A percentile compares a stretch with the other conserved stretches of the same genome.
Conservation (phyloP, 1,140 invertebrate genomes). For the Phenacoccus solenopsis region DNA sequence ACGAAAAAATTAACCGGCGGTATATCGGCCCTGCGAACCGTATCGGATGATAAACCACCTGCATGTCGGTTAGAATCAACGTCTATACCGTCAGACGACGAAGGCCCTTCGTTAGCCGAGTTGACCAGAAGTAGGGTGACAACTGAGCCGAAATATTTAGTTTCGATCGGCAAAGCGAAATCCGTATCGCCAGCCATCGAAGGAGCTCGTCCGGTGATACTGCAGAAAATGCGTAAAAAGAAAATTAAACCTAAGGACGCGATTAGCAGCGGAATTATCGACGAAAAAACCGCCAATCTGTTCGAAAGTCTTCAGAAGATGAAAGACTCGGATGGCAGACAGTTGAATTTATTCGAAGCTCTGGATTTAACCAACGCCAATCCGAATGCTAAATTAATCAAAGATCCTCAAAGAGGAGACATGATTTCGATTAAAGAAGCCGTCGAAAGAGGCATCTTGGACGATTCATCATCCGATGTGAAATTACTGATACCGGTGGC, state of each 20-base stretch:
- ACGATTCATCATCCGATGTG: conserved; percentile 55
- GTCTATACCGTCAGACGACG: background rate
- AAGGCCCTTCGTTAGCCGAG: conserved; percentile 32
- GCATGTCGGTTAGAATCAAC: background rate
- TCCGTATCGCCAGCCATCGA: conserved; percentile 39
- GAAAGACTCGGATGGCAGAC: conserved; percentile 41
- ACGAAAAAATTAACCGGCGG: background rate
- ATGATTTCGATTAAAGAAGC: conserved; percentile 69
- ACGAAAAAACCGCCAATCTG: conserved; percentile 53
- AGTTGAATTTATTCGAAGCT: conserved; percentile 58
- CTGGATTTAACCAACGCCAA: conserved; percentile 61
- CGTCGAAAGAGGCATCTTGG: conserved; percentile 67
- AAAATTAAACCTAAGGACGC: conserved; percentile 58
- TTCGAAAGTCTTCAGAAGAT: conserved; percentile 46
- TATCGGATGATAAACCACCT: background rate
- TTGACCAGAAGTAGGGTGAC: conserved; percentile 43
- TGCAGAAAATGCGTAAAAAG: conserved; percentile 65
- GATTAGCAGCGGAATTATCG: conserved; percentile 55
- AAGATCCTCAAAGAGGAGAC: conserved; percentile 70
- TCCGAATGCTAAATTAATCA: conserved; percentile 57
- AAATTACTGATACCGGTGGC: conserved; percentile 67
- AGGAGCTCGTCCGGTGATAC: conserved; percentile 53
- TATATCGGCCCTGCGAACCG: background rate
- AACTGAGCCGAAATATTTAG: conserved; percentile 53
- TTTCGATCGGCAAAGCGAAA: conserved; percentile 45